These are phyloP conservation scores for Steinernema hermaphroditum DNA, from an alignment of 2,888 invertebrate genomes.

Conservation along the genomic window DNA sequence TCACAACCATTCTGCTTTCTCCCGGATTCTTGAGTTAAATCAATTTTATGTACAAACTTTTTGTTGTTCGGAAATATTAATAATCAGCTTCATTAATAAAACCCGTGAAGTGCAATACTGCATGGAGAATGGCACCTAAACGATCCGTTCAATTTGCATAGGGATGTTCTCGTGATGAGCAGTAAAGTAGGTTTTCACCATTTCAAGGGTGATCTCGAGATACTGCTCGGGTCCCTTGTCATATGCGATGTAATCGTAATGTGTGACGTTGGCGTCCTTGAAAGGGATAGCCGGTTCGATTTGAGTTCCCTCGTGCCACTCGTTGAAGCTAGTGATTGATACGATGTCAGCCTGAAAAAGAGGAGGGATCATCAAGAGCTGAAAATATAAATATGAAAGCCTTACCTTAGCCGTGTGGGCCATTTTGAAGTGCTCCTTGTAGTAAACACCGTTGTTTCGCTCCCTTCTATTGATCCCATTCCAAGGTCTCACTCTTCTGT, in stretches of 20 bases:
- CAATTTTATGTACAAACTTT: constrained; percentile 20
- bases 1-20: constrained; percentile 1
- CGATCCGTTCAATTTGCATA: constrained; percentile 45
- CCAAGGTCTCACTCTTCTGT: constrained; percentile 74
- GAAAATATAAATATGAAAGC: too few relatives aligned
- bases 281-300: constrained; percentile 74
- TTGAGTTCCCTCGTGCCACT: constrained; percentile 79
- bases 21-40: constrained; percentile 24
- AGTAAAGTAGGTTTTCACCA: constrained; percentile 46
- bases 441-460: constrained; percentile 73
- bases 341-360: constrained; percentile 68
- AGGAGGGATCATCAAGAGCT: neutral
- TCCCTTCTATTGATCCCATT: constrained; percentile 71
- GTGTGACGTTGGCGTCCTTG: constrained; percentile 65
- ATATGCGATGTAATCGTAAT: constrained; percentile 38
- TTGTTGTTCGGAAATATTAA: neutral
- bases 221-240: constrained; percentile 43
- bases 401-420: constrained; percentile 47
- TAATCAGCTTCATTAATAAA: neutral
- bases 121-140: constrained; percentile 25
- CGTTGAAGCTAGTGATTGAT: constrained; percentile 77
- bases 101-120: neutral
- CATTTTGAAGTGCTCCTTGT: constrained; percentile 68
- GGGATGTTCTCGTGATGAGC: constrained; percentile 51
- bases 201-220: constrained; percentile 46